phyloP scores from a whole-genome alignment of 2,113 vertebrate species.

The Leucopternis melanops region DNA sequence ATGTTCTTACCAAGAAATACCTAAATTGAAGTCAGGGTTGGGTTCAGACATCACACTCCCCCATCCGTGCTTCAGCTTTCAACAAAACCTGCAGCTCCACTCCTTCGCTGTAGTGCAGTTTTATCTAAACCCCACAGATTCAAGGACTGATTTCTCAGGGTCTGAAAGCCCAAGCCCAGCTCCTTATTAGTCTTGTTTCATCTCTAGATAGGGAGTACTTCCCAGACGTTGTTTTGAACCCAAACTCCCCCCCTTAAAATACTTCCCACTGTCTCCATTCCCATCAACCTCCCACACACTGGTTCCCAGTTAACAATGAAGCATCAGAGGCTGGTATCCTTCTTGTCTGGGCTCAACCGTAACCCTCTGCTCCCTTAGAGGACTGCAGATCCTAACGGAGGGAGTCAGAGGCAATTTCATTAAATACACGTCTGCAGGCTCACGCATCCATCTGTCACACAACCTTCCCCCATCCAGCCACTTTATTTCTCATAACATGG shows the following conservation, averaged over 20 bases:
- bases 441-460: neutral
- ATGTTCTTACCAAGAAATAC: neutral
- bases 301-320: neutral
- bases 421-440: neutral
- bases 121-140: neutral
- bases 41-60: neutral
- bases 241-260: neutral
- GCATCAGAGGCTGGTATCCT: neutral
- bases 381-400: neutral
- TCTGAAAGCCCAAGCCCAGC: neutral
- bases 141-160: neutral
- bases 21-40: neutral
- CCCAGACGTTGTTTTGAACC: neutral
- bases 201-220: neutral
- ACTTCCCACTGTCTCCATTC: neutral
- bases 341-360: neutral
- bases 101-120: neutral
- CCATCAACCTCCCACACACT: neutral
- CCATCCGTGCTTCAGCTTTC: fast-evolving
- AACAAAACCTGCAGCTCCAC: fast-evolving
- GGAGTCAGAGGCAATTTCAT: neutral
- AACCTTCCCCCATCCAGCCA: neutral
- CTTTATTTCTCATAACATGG: neutral
- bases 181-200: neutral
- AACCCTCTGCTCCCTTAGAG: neutral